Conservation (phyloP, 1,140 invertebrate species). For the Cataglyphis hispanica region DNA sequence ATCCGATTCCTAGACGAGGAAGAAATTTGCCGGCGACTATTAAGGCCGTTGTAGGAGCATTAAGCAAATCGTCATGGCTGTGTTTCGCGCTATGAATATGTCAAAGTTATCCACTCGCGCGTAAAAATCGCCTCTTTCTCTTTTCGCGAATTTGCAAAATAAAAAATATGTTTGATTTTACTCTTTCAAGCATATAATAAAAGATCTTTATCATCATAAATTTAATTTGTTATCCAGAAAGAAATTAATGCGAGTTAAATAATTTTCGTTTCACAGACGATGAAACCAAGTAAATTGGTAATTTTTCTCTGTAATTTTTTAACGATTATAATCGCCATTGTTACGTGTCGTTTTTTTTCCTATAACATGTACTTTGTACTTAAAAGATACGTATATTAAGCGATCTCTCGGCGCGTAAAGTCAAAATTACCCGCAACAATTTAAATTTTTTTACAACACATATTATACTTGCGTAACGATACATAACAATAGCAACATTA, state of each 20-base stretch:
- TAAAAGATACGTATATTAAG: not conserved
- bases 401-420: not conserved
- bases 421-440: not conserved
- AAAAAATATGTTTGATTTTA: not conserved
- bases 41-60: constrained; percentile 66
- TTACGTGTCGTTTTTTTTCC: not conserved
- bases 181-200: not conserved
- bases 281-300: not conserved
- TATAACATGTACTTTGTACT: not conserved
- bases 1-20: constrained; percentile 62
- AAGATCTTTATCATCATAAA: not conserved
- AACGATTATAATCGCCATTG: not conserved
- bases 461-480: constrained; percentile 6
- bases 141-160: not conserved
- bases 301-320: not conserved
- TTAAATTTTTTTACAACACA: not conserved
- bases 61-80: constrained; percentile 70
- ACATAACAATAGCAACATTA: not conserved
- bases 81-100: not conserved
- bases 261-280: not conserved
- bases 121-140: not conserved
- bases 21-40: constrained; percentile 66
- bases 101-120: not conserved
- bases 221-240: not conserved
- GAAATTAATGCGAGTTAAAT: not conserved